phyloP scores from a whole-genome alignment of 2,113 vertebrate species.

The mouse (Mus musculus) region DNA sequence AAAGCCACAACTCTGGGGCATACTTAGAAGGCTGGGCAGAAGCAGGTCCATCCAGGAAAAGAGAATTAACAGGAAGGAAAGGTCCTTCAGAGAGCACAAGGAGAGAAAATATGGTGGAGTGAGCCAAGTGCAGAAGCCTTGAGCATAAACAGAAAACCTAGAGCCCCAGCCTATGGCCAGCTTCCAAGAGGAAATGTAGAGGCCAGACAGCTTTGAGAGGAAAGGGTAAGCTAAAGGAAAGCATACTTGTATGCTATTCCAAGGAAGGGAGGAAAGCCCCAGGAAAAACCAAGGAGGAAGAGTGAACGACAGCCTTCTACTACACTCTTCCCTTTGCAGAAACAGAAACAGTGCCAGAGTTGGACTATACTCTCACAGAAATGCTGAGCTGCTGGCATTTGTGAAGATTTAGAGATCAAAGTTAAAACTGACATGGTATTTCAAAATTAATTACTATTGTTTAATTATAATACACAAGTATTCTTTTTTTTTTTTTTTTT shows the following conservation, averaged over 20 bases:
- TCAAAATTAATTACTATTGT: not conserved
- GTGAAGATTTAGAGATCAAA: not conserved
- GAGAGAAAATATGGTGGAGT: no score
- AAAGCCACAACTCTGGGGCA: not conserved
- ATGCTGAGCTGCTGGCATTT: not conserved
- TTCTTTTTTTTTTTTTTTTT: not conserved
- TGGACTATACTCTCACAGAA: not conserved
- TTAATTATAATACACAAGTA: not conserved
- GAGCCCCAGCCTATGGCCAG: not conserved
- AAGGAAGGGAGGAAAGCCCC: not conserved
- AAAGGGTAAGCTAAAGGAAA: not conserved
- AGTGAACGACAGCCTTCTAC: not conserved
- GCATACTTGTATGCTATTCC: not conserved
- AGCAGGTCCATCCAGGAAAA: not conserved
- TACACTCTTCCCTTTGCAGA: not conserved
- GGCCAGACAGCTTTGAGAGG: accelerated
- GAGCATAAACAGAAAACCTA: accelerated
- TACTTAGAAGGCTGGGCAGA: no score
- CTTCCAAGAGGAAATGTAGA: not conserved
- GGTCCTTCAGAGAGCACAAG: not conserved
- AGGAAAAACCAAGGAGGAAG: not conserved
- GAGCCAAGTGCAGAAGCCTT: accelerated
- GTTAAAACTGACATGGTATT: not conserved
- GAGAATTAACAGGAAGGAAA: not conserved
- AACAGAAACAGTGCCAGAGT: not conserved